phyloP scores from a whole-genome alignment of 1,140 invertebrate genomes.

The Araneus ventricosus region DNA sequence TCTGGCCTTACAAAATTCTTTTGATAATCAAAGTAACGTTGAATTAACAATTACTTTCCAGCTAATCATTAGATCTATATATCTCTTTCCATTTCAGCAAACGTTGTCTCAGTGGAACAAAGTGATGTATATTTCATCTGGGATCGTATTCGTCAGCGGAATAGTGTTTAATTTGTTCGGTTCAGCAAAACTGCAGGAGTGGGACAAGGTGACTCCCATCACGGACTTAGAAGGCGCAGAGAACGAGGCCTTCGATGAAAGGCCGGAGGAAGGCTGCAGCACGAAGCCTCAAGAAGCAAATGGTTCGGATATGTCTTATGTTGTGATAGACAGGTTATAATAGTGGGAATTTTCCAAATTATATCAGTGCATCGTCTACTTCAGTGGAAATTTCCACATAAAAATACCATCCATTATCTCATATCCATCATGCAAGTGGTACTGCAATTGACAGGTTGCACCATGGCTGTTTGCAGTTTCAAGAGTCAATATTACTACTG shows the following conservation, averaged over 20 bases:
- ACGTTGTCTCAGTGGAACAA: constrained; percentile 78
- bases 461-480: no score
- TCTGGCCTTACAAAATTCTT: neutral
- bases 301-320: neutral
- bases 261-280: neutral
- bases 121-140: constrained; percentile 78
- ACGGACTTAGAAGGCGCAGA: neutral
- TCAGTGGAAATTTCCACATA: neutral
- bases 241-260: constrained; percentile 23
- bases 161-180: constrained; percentile 89
- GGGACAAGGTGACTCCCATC: constrained; percentile 80
- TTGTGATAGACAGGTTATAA: constrained; percentile 1
- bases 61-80: neutral
- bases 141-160: constrained; percentile 84
- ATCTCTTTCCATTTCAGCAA: constrained; percentile 70
- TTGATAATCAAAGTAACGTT: neutral
- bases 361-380: neutral
- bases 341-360: neutral
- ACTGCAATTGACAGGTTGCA: no score
- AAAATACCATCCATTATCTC: no score
- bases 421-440: no score
- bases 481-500: no score
- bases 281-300: neutral
- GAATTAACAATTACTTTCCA: neutral
- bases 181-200: constrained; percentile 89